Evolutionary conservation across 2,113 vertebrate genomes (phyloP).

Genomic region (Hippoglossus stenolepis): DNA sequence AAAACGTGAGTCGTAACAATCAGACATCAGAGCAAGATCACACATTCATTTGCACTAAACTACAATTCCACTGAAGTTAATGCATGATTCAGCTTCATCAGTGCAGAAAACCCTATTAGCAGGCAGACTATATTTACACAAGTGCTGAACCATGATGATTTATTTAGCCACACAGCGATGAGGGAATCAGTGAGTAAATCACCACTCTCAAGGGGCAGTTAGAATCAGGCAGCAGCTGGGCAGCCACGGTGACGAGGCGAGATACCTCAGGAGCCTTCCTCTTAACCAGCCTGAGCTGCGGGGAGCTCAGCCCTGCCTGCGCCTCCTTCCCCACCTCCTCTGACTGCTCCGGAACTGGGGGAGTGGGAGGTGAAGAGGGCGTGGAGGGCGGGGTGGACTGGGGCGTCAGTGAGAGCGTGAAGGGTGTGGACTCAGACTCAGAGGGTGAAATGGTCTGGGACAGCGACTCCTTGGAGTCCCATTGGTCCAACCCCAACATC

Average conservation of each 20-base stretch:
- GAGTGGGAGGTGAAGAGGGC: conserved; percentile 52
- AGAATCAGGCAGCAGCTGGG: conserved; percentile 73
- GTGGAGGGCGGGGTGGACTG: conserved; percentile 54
- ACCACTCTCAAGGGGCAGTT: conserved; percentile 64
- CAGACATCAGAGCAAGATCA: conserved; percentile 16
- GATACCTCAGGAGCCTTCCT: conserved; percentile 86
- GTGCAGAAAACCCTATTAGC: conserved; percentile 41
- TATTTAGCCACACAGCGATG: conserved; percentile 52
- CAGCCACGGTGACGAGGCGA: conserved; percentile 49
- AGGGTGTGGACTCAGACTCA: conserved; percentile 44
- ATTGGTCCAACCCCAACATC: conserved; percentile 76
- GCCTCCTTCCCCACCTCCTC: conserved; percentile 64
- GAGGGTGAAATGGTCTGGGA: conserved; percentile 45
- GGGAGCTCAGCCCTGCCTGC: conserved; percentile 52
- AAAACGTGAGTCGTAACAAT: conserved; percentile 23
- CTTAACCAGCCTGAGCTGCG: conserved; percentile 78
- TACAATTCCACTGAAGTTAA: conserved; percentile 7
- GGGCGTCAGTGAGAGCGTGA: conserved; percentile 51
- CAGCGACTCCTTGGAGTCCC: conserved; percentile 59
- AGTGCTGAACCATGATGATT: conserved; percentile 43
- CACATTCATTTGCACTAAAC: conserved; percentile 22
- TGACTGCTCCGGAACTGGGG: conserved; percentile 52
- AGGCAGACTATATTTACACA: conserved; percentile 21
- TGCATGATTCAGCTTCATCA: conserved; percentile 35
- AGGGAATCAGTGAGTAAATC: conserved; percentile 71